Evolutionary conservation across 2,113 vertebrate species (phyloP).

Genomic region (Diphyllodes magnificus): DNA sequence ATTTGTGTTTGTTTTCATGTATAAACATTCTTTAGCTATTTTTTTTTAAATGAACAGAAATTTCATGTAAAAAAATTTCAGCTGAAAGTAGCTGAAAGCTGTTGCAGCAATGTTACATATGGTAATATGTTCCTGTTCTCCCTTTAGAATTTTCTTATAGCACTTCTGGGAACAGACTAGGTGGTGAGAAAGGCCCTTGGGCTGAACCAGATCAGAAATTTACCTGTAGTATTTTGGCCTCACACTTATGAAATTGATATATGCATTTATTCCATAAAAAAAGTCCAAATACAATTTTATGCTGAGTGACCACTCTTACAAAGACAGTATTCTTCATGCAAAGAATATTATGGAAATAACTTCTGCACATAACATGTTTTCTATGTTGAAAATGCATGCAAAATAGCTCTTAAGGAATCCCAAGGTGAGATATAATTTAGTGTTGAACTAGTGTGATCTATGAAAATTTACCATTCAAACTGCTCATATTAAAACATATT

Average conservation of each 20-base stretch:
- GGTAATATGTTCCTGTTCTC: neutral
- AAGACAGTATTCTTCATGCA: neutral
- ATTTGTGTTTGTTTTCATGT: neutral
- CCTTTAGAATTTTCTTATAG: neutral
- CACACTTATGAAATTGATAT: neutral
- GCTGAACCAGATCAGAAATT: neutral
- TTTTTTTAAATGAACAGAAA: rapidly evolving
- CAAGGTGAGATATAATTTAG: neutral
- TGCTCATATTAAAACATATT: neutral
- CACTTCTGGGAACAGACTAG: neutral
- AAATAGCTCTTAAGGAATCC: neutral
- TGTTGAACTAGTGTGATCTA: neutral
- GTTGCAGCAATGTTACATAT: neutral
- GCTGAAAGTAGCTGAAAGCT: neutral
- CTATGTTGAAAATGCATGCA: neutral
- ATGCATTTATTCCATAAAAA: neutral
- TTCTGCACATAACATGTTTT: neutral
- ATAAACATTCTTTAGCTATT: neutral
- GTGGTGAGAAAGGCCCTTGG: neutral
- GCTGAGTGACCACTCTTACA: neutral
- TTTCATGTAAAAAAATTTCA: neutral
- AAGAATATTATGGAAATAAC: neutral
- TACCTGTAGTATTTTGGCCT: neutral
- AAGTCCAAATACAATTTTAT: neutral
- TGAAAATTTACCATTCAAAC: neutral